These are phyloP conservation scores for Latheticus oryzae DNA, from an alignment of 2,888 invertebrate species.

Conservation along the genomic window DNA sequence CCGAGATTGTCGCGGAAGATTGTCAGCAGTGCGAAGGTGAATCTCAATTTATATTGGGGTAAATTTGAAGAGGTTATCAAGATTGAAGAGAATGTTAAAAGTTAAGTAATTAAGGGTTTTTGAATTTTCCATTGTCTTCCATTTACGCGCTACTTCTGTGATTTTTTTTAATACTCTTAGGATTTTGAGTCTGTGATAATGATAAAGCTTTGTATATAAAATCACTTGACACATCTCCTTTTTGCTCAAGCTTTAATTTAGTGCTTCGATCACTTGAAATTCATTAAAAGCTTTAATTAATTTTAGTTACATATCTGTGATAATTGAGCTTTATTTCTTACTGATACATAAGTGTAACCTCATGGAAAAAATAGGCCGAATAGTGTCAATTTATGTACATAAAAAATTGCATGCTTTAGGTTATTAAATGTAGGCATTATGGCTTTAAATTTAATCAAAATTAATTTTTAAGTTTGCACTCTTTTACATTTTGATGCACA, in stretches of 20 bases:
- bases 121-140: constrained; percentile 14
- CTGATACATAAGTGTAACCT: constrained; percentile 27
- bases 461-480: constrained; percentile 39
- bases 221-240: constrained; percentile 56
- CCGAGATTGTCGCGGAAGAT: constrained; percentile 71
- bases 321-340: constrained; percentile 48
- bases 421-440: constrained; percentile 24
- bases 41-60: constrained; percentile 75
- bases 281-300: constrained; percentile 19
- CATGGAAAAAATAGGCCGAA: constrained; percentile 58
- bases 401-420: constrained; percentile 51
- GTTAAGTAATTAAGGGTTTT: constrained; percentile 64
- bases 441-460: constrained; percentile 45
- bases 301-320: constrained; percentile 37
- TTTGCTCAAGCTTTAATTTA: constrained; percentile 64
- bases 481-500: constrained; percentile 44
- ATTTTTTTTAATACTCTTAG: constrained; percentile 11
- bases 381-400: constrained; percentile 65
- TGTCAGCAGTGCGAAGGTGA: constrained; percentile 70
- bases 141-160: too few relatives aligned
- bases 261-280: constrained; percentile 16
- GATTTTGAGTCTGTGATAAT: constrained; percentile 17
- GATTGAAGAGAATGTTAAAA: constrained; percentile 46
- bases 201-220: constrained; percentile 14
- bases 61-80: constrained; percentile 69